Base-by-base conservation (phyloP, 2,888 invertebrate genomes). In the Trachelus iudaicus region DNA sequence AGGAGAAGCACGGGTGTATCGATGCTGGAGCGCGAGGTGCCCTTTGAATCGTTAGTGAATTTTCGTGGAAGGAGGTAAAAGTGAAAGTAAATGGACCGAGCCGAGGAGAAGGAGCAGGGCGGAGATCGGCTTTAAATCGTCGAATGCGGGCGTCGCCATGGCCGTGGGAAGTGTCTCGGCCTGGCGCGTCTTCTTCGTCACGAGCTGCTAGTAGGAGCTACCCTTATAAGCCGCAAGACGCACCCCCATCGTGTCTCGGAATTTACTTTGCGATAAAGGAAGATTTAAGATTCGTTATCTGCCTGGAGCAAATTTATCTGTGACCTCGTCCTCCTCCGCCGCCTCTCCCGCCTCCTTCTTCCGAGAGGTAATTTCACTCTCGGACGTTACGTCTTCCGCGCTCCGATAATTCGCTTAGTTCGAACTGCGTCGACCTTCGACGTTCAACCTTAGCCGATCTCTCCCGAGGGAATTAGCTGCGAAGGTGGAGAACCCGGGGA, bases 201-300 rank as follows among this genome's bases (percentile, higher is more conserved):
- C 0, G 69, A 69, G n/a, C 12, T 69, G 69, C 33, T 3, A 33
- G 71, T 34, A 35, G 23, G 56, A 40, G 33, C 79, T 79, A 80
- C 83, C 83, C 82, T 83, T 84, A 81, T 81, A 78, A 80, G 77
- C 79, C 82, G 80, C 81, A 82, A 84, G 84, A 73, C 81, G 79
- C 82, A 83, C 80, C 82, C 82, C 82, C 79, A 81, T 81, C 81
- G 81, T 74, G 73, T 75, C 75, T 69, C 78, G 82, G 83, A 77
- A 86, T 87, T 87, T 87, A 85, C 85, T 85, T 80, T 83, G 82
- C 85, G 88, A 88, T 88, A 87, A 88, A 82, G 83, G 79, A 83
- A 84, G 84, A 85, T 85, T 84, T 84, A 82, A 81, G 69, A 77
- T 75, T 83, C 83, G 81, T 88, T 88, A 87, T 88, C 87, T 85